These are phyloP conservation scores for Craniophora ligustri DNA, from an alignment of 2,888 invertebrate species.

Conservation along the genomic window DNA sequence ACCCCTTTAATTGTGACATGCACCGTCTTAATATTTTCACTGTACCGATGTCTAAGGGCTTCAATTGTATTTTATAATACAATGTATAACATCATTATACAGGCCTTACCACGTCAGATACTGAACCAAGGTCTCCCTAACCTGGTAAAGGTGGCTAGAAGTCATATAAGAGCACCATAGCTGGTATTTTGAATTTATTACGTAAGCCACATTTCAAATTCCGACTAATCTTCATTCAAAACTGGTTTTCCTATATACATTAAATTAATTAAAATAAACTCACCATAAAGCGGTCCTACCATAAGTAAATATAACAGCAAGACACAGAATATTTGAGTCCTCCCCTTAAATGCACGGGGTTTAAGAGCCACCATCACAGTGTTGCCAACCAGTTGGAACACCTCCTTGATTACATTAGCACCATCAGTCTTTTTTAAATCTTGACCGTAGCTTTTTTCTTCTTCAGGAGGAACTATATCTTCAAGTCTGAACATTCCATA, in stretches of 20 bases:
- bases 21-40: constrained; percentile 16
- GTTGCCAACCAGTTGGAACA: constrained; percentile 75
- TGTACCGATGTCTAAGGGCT: constrained; percentile 12
- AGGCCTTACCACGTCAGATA: too few relatives aligned
- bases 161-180: too few relatives aligned
- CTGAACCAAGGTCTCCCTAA: too few relatives aligned
- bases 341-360: constrained; percentile 71
- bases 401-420: constrained; percentile 64
- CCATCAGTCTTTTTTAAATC: constrained; percentile 49
- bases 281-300: constrained; percentile 86
- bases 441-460: constrained; percentile 30
- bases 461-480: constrained; percentile 65
- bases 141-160: too few relatives aligned
- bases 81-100: too few relatives aligned
- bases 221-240: too few relatives aligned
- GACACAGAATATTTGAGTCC: constrained; percentile 78
- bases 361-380: constrained; percentile 79
- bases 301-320: constrained; percentile 78
- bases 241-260: too few relatives aligned
- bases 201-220: too few relatives aligned
- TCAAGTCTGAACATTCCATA: constrained; percentile 80
- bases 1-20: constrained; percentile 40
- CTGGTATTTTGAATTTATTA: too few relatives aligned
- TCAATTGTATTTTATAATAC: constrained; percentile 2
- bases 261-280: constrained; percentile 55